phyloP scores from a whole-genome alignment of 2,113 vertebrate species.

The Catagonus wagneri region DNA sequence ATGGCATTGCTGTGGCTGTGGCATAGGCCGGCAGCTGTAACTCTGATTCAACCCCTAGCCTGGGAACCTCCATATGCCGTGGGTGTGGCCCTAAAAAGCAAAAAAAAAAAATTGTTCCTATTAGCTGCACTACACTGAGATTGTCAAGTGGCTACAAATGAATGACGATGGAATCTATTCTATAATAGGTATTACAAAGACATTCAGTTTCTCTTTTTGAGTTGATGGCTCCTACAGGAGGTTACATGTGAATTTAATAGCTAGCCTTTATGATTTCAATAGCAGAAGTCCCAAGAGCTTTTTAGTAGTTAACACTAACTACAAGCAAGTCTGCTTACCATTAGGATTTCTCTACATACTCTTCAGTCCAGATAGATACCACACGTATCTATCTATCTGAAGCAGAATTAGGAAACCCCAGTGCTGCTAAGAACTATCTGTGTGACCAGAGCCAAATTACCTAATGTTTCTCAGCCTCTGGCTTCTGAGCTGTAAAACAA shows the following conservation, averaged over 20 bases:
- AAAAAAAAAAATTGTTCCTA: too few relatives aligned
- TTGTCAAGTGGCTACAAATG: not conserved
- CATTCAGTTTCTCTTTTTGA: not conserved
- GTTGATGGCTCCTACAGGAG: not conserved
- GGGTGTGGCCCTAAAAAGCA: too few relatives aligned
- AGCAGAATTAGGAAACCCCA: not conserved
- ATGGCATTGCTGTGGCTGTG: too few relatives aligned
- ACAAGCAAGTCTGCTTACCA: not conserved
- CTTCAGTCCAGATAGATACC: not conserved
- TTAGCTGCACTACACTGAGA: not conserved
- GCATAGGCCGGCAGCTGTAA: too few relatives aligned
- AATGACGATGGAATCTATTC: not conserved
- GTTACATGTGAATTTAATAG: not conserved
- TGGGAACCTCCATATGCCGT: too few relatives aligned
- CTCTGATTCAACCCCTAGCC: too few relatives aligned
- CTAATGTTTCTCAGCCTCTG: not conserved
- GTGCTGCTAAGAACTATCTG: not conserved
- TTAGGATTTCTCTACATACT: not conserved
- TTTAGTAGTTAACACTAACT: not conserved
- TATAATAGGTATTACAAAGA: not conserved
- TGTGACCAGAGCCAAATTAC: not conserved
- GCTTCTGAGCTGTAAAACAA: not conserved
- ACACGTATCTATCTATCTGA: not conserved
- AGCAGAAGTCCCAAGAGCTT: not conserved
- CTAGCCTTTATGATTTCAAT: not conserved